These are phyloP conservation scores for Hypotaenidia okinawae DNA, from an alignment of 2,797 vertebrate species.

Conservation along the genomic window DNA sequence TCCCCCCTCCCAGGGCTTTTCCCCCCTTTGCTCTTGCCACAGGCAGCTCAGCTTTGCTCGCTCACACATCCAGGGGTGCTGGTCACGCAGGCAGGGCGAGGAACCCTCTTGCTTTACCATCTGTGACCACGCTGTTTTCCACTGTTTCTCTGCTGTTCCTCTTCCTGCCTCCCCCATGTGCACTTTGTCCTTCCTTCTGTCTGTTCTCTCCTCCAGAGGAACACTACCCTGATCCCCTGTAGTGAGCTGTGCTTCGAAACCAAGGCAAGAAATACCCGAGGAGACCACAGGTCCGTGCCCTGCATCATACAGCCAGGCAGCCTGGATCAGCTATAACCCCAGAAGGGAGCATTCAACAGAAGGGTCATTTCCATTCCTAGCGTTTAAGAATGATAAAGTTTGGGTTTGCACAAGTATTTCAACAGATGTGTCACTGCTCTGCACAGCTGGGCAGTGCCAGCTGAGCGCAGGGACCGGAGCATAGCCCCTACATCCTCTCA, in stretches of 20 bases:
- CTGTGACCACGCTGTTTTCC: not conserved
- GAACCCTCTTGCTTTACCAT: constrained; percentile 54
- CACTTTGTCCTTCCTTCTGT: constrained; percentile 40
- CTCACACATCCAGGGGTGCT: not conserved
- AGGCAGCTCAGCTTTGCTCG: not conserved
- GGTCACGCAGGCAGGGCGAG: not conserved
- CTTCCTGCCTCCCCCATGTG: constrained; percentile 15
- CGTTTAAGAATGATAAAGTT: not conserved
- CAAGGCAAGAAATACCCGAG: rapidly evolving
- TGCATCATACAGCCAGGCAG: not conserved
- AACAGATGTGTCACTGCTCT: not conserved
- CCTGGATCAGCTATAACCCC: not conserved
- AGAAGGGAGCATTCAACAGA: not conserved
- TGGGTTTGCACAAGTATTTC: not conserved
- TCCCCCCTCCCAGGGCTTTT: not conserved
- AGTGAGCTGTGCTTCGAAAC: not conserved
- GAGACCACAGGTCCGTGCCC: not conserved
- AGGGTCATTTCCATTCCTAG: not conserved
- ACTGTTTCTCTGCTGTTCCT: not conserved
- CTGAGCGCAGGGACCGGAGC: not conserved
- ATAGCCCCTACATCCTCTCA: not conserved
- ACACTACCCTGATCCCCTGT: not conserved
- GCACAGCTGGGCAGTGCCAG: rapidly evolving
- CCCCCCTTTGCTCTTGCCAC: not conserved
- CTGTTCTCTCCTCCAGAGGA: constrained; percentile 14